These are phyloP conservation scores for Augochlora pura DNA, from an alignment of 1,140 invertebrate species.

Conservation along the genomic window DNA sequence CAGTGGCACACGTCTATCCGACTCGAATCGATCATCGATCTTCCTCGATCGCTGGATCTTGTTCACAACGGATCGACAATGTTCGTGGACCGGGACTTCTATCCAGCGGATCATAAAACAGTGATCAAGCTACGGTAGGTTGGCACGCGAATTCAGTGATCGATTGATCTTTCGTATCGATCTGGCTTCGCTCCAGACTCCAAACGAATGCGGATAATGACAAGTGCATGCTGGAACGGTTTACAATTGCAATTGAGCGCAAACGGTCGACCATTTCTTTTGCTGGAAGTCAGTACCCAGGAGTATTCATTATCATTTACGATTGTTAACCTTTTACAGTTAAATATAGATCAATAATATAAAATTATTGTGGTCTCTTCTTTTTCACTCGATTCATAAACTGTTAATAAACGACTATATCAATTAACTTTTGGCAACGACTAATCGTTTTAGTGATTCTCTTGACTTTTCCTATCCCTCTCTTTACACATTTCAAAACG, in stretches of 20 bases:
- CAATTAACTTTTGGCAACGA: too few species aligned
- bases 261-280: too few species aligned
- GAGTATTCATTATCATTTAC: too few species aligned
- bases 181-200: neutral
- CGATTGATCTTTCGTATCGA: neutral
- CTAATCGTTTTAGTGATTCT: too few species aligned
- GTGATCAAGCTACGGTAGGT: slow-evolving; percentile 71
- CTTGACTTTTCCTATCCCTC: too few species aligned
- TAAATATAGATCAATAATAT: too few species aligned
- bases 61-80: slow-evolving; percentile 38
- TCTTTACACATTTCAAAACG: too few species aligned
- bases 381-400: too few species aligned
- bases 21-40: neutral
- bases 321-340: too few species aligned
- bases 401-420: too few species aligned
- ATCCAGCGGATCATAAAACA: slow-evolving; percentile 72
- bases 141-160: neutral
- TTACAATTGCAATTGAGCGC: neutral
- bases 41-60: neutral
- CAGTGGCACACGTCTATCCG: neutral
- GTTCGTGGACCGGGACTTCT: slow-evolving; percentile 69
- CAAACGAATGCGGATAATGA: neutral
- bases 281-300: neutral
- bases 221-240: neutral
- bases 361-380: too few species aligned